A percentile compares a stretch with the other conserved stretches of the same genome.
phyloP scores from a whole-genome alignment of 2,797 vertebrate species.

The Takifugu rubripes region DNA sequence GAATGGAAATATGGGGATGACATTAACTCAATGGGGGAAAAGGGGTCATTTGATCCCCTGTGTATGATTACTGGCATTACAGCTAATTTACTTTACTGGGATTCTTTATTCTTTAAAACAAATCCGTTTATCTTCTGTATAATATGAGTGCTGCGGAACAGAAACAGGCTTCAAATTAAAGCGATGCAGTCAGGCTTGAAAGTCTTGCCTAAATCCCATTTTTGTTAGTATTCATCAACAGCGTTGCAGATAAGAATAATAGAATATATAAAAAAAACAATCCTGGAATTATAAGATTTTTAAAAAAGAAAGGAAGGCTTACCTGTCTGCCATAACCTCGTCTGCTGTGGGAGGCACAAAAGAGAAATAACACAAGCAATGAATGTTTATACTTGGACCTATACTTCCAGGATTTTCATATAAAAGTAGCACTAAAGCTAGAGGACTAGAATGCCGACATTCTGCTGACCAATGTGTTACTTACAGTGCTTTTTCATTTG shows the following conservation, averaged over 20 bases:
- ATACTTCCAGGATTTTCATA: constrained; percentile 41
- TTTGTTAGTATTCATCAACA: constrained; percentile 57
- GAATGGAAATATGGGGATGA: too few relatives aligned
- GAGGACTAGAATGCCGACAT: constrained; percentile 23
- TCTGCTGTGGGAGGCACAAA: constrained; percentile 50
- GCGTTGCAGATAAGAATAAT: constrained; percentile 66
- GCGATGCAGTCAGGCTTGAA: constrained; percentile 38
- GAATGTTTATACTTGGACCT: constrained; percentile 44
- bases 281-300: constrained; percentile 31
- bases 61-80: constrained; percentile 9
- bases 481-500: constrained; percentile 61
- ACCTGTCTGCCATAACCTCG: constrained; percentile 69
- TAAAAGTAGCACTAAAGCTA: constrained; percentile 45
- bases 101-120: constrained; percentile 29
- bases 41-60: background rate
- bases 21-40: background rate
- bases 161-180: constrained; percentile 29
- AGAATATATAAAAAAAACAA: constrained; percentile 50
- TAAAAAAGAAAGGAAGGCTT: constrained; percentile 44
- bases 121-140: constrained; percentile 41
- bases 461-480: constrained; percentile 65
- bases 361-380: constrained; percentile 49
- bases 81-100: constrained; percentile 21
- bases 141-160: constrained; percentile 32
- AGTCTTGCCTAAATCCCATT: constrained; percentile 59